phyloP scores from a whole-genome alignment of 2,888 invertebrate species.

The Drosophila villosipedis region DNA sequence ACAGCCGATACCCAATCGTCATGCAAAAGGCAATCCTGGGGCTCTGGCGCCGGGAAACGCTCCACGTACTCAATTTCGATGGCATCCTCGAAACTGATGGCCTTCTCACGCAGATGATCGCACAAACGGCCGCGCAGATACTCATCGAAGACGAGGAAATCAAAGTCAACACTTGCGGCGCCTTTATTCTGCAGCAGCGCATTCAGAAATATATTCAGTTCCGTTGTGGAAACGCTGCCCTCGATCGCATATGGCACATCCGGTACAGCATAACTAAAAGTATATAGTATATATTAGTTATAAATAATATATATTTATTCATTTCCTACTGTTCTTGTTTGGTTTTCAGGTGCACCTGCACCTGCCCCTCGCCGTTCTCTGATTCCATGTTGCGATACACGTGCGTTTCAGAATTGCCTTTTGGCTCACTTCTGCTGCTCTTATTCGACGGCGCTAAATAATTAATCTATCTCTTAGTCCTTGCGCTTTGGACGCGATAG shows the following conservation, averaged over 20 bases:
- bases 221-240: constrained; percentile 88
- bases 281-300: not conserved
- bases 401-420: constrained; percentile 58
- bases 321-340: constrained; percentile 92
- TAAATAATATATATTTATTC: not conserved
- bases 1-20: constrained; percentile 99
- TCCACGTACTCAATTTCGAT: constrained; percentile 96
- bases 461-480: not conserved
- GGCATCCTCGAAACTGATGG: constrained; percentile 92
- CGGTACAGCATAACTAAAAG: constrained; percentile 92
- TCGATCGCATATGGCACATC: constrained; percentile 94
- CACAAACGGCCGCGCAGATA: constrained; percentile 88
- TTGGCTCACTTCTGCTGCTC: constrained; percentile 1
- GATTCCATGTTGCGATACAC: constrained; percentile 78
- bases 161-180: constrained; percentile 88
- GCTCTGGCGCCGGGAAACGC: constrained; percentile 95
- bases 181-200: constrained; percentile 87
- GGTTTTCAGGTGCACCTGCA: constrained; percentile 92
- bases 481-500: not conserved
- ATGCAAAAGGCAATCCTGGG: constrained; percentile 95
- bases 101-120: constrained; percentile 91
- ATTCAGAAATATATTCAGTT: constrained; percentile 92
- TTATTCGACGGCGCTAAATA: not conserved
- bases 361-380: constrained; percentile 87
- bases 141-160: constrained; percentile 94